Evolutionary conservation across 2,888 invertebrate genomes (phyloP).

Genomic region (Diachrysia chrysitis): DNA sequence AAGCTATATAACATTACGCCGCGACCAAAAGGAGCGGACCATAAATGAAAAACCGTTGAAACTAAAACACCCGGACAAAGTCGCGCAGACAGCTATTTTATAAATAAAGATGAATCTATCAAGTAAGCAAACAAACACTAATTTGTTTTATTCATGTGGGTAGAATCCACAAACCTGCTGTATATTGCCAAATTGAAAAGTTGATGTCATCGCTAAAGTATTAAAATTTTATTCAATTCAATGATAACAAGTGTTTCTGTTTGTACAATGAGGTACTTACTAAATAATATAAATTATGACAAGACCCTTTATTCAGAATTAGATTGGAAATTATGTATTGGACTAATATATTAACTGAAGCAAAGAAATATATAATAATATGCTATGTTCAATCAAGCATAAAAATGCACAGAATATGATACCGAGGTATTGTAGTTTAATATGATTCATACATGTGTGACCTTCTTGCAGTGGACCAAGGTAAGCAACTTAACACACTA

Average conservation of each 20-base stretch:
- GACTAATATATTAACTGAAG: not conserved
- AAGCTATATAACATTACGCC: too few species aligned
- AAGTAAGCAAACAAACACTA: not conserved
- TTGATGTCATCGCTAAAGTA: not conserved
- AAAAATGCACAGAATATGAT: not conserved
- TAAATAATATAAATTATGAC: not conserved
- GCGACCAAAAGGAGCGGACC: too few species aligned
- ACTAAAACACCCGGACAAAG: too few species aligned
- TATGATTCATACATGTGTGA: not conserved
- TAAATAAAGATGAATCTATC: not conserved
- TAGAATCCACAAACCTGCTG: not conserved
- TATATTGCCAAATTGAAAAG: not conserved
- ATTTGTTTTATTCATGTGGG: not conserved
- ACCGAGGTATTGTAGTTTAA: not conserved
- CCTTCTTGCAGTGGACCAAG: not conserved
- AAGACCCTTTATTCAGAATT: not conserved
- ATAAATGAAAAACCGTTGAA: too few species aligned
- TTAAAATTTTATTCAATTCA: not conserved
- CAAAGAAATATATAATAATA: not conserved
- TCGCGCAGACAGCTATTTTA: too few species aligned
- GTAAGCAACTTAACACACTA: not conserved
- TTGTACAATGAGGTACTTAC: not conserved
- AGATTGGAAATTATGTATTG: not conserved
- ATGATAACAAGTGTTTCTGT: not conserved
- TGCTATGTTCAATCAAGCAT: not conserved